Percentiles rank a stretch among this genome's conserved stretches.
Conservation (phyloP, 2,888 invertebrate genomes). For the Leucania comma region DNA sequence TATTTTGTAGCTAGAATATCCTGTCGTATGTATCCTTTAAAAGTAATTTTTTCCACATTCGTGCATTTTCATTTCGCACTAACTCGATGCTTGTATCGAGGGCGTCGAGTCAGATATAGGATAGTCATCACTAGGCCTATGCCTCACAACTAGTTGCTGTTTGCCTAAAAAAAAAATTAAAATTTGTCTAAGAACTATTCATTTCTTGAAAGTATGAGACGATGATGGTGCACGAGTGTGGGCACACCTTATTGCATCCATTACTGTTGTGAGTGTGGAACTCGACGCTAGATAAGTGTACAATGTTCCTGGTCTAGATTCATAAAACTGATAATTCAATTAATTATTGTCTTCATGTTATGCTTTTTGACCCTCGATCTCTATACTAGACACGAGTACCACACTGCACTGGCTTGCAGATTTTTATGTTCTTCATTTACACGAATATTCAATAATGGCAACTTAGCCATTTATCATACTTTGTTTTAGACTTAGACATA, state of each 20-base stretch:
- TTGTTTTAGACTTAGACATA: conserved; percentile 50
- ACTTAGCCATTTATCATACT: conserved; percentile 41
- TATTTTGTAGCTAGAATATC: conserved; percentile 25
- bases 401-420: conserved; percentile 49
- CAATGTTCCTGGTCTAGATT: not conserved
- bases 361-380: conserved; percentile 21
- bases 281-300: conserved; percentile 33
- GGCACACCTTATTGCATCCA: conserved; percentile 34
- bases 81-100: not conserved
- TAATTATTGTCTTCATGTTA: conserved; percentile 7
- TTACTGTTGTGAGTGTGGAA: conserved; percentile 29
- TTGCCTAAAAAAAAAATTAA: too few relatives aligned
- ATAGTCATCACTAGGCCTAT: not conserved
- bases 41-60: conserved; percentile 1
- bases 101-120: not conserved
- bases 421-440: conserved; percentile 35
- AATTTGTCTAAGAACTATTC: not conserved
- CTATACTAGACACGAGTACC: conserved; percentile 30
- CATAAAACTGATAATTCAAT: conserved; percentile 6
- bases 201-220: not conserved
- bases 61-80: conserved; percentile 11
- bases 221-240: conserved; percentile 16
- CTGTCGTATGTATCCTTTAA: conserved; percentile 21
- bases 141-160: not conserved
- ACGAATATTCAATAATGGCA: conserved; percentile 42